These are phyloP conservation scores for Megalonaias nervosa DNA, from an alignment of 1,140 invertebrate species.

Conservation along the genomic window DNA sequence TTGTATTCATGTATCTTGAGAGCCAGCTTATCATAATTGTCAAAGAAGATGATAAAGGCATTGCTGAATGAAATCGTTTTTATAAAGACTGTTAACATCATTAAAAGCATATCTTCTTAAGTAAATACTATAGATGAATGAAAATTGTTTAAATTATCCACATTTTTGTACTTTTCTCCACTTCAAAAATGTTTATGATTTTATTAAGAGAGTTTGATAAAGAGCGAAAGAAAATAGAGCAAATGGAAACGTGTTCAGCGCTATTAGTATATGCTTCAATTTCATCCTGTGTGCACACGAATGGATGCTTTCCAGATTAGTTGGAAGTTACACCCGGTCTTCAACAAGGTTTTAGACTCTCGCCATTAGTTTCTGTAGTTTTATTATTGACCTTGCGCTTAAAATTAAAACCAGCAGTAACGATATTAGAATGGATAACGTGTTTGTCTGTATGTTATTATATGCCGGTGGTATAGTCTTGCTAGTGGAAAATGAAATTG, in stretches of 20 bases:
- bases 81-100: neutral
- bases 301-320: constrained; percentile 9
- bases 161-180: constrained; percentile 5
- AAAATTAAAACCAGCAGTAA: constrained; percentile 8
- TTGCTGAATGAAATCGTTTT: constrained; percentile 28
- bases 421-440: constrained; percentile 6
- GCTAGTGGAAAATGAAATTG: constrained; percentile 15
- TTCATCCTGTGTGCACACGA: neutral
- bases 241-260: neutral
- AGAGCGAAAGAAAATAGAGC: neutral
- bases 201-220: neutral
- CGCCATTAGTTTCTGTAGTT: constrained; percentile 15
- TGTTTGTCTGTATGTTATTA: constrained; percentile 12
- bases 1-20: constrained; percentile 17
- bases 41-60: neutral
- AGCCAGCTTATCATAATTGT: neutral
- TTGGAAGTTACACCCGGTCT: constrained; percentile 5
- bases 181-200: constrained; percentile 2
- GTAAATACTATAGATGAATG: constrained; percentile 10
- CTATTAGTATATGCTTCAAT: neutral
- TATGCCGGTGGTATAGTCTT: constrained; percentile 29
- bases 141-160: constrained; percentile 6
- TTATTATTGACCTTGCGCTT: constrained; percentile 21
- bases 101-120: constrained; percentile 6
- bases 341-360: constrained; percentile 6